These are phyloP conservation scores for Orientallactaga bullata DNA, from an alignment of 2,113 vertebrate genomes.

Conservation along the genomic window DNA sequence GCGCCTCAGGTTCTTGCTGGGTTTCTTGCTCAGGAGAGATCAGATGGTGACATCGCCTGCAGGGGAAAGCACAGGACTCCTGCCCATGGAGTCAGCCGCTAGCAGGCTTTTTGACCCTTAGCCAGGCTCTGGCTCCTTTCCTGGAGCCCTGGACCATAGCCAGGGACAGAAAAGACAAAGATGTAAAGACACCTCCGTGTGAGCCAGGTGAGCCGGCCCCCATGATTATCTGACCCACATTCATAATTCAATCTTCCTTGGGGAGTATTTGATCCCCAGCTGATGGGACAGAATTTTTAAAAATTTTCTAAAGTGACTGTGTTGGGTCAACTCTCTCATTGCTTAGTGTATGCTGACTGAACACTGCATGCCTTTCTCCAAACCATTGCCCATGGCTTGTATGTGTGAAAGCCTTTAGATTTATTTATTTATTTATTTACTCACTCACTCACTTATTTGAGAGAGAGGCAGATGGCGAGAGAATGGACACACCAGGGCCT, in stretches of 20 bases:
- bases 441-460: background rate
- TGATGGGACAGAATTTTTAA: too few species aligned
- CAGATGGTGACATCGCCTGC: background rate
- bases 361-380: conserved; percentile 73
- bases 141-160: background rate
- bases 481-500: too few species aligned
- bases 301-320: conserved; percentile 79
- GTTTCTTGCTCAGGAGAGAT: conserved; percentile 49
- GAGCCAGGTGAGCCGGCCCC: background rate
- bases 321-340: conserved; percentile 64
- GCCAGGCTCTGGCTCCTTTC: background rate
- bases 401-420: conserved; percentile 72
- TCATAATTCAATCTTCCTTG: conserved; percentile 73
- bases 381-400: conserved; percentile 75
- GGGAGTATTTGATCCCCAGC: conserved; percentile 67
- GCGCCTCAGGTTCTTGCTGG: background rate
- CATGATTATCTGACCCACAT: background rate
- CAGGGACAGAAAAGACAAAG: background rate
- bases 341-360: conserved; percentile 68
- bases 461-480: too few species aligned
- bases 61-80: background rate
- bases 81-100: background rate
- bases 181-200: background rate
- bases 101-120: background rate
- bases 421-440: conserved; percentile 76